A percentile compares a stretch with the other conserved stretches of the same genome.
Evolutionary conservation across 2,888 invertebrate species (phyloP).

Genomic region (Maniola hyperantus): DNA sequence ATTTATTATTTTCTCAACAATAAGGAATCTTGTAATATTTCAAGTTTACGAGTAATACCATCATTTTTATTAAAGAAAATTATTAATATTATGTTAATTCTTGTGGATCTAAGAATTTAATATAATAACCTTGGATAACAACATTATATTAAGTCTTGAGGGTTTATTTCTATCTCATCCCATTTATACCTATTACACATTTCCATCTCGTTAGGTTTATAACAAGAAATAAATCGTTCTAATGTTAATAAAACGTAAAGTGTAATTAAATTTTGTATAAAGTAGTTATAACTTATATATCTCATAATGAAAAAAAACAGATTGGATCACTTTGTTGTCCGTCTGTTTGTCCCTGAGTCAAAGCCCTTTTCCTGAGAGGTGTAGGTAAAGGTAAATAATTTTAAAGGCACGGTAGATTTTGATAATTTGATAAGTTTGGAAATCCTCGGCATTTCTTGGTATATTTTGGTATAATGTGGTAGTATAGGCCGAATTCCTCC

Average conservation of each 20-base stretch:
- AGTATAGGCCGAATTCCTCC: too few species aligned
- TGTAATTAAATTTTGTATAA: not conserved
- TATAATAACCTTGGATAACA: constrained; percentile 6
- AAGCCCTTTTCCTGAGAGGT: too few species aligned
- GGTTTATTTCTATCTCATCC: constrained; percentile 12
- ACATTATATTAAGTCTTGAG: constrained; percentile 11
- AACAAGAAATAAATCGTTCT: not conserved
- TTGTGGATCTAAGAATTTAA: constrained; percentile 2
- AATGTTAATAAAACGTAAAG: not conserved
- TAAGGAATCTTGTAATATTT: not conserved
- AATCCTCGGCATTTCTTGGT: too few species aligned
- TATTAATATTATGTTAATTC: constrained; percentile 9
- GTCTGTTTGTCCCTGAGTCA: too few species aligned
- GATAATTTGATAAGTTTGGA: too few species aligned
- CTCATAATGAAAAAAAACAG: too few species aligned
- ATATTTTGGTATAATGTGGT: too few species aligned
- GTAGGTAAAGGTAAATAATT: too few species aligned
- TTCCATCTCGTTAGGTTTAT: constrained; percentile 7
- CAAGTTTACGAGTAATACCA: not conserved
- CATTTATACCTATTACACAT: constrained; percentile 12
- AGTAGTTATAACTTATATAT: not conserved
- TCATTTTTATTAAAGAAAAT: constrained; percentile 1
- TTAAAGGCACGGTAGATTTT: too few species aligned
- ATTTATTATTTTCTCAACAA: too few species aligned
- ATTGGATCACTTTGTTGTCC: too few species aligned